phyloP scores from a whole-genome alignment of 2,888 invertebrate genomes.

The Rhagonycha fulva region DNA sequence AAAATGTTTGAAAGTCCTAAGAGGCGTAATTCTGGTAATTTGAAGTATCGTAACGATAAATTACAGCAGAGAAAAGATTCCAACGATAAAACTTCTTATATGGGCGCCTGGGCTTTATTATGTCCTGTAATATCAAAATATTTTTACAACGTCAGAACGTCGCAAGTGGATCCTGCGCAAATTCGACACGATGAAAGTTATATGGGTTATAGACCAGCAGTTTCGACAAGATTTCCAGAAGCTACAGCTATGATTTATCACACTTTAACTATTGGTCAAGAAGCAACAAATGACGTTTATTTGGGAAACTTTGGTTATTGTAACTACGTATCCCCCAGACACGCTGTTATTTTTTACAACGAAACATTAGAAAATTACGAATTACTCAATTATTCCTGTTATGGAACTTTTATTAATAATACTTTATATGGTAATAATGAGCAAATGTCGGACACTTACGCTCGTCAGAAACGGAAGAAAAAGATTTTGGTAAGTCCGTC shows the following conservation, averaged over 20 bases:
- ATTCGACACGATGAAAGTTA: conserved; percentile 54
- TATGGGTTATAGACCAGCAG: conserved; percentile 52
- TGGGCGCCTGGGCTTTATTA: conserved; percentile 66
- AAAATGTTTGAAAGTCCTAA: conserved; percentile 52
- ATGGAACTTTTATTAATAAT: conserved; percentile 87
- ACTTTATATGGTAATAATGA: conserved; percentile 81
- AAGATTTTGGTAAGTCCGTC: conserved; percentile 50
- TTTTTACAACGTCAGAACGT: conserved; percentile 48
- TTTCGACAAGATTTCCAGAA: conserved; percentile 52
- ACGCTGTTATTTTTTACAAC: conserved; percentile 84
- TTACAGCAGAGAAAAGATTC: conserved; percentile 27
- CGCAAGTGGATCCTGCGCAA: conserved; percentile 50
- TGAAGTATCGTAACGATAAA: neutral
- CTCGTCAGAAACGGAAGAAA: conserved; percentile 53
- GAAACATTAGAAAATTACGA: conserved; percentile 83
- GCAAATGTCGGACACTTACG: conserved; percentile 44
- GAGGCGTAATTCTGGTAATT: conserved; percentile 26
- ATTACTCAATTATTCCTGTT: conserved; percentile 90
- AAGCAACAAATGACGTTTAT: conserved; percentile 63
- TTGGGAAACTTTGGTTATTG: conserved; percentile 70
- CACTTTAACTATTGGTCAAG: conserved; percentile 73
- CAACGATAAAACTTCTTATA: conserved; percentile 37
- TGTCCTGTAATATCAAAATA: conserved; percentile 64
- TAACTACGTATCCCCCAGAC: conserved; percentile 70
- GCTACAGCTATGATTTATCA: conserved; percentile 68